These are phyloP conservation scores for Aphaenogaster rudis DNA, from an alignment of 1,140 invertebrate species.

Conservation along the genomic window DNA sequence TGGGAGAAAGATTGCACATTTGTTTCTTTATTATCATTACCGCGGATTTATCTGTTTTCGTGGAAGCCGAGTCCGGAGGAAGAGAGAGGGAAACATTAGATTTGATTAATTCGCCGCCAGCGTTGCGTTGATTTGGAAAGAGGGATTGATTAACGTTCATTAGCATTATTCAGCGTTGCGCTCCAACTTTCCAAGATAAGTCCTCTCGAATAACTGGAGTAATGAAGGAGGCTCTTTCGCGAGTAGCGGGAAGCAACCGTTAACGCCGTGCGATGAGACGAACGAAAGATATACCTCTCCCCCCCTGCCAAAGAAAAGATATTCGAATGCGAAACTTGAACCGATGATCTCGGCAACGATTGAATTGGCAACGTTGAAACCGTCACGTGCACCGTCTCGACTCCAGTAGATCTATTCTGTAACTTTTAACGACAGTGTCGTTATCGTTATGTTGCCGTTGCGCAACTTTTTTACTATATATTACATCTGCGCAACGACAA, in stretches of 20 bases:
- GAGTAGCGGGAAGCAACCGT: neutral
- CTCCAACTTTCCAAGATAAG: neutral
- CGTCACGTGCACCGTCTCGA: neutral
- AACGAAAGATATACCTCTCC: neutral
- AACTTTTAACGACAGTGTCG: too few species aligned
- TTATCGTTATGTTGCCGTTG: too few species aligned
- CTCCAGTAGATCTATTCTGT: too few species aligned
- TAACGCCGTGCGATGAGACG: neutral
- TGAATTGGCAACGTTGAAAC: neutral
- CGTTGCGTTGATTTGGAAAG: neutral
- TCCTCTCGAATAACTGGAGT: neutral
- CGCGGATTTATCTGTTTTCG: neutral
- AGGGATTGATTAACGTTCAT: constrained; percentile 1
- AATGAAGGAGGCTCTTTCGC: neutral
- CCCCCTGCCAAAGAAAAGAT: neutral
- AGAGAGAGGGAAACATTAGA: neutral
- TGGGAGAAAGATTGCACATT: neutral
- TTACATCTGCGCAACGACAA: too few species aligned
- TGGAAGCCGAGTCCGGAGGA: neutral
- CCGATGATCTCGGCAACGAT: neutral
- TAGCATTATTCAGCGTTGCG: neutral
- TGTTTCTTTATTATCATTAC: neutral
- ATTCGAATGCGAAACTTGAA: neutral
- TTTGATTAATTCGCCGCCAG: neutral
- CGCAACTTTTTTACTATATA: too few species aligned